Conservation (phyloP, 2,888 invertebrate species). For the Globia sparganii region DNA sequence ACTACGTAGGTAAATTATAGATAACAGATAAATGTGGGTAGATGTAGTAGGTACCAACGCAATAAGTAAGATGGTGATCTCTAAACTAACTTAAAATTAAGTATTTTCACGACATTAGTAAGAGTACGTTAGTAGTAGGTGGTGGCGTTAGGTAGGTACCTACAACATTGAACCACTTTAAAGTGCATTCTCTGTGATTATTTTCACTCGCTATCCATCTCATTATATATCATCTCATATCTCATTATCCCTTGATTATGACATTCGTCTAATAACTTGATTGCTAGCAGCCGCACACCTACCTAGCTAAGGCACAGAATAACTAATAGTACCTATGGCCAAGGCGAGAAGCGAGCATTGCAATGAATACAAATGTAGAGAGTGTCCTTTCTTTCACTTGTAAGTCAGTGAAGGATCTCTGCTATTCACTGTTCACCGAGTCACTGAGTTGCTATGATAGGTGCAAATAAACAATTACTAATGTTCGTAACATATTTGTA, state of each 20-base stretch:
- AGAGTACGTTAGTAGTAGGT: not conserved
- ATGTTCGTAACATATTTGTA: not conserved
- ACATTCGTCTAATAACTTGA: slow-evolving; percentile 17
- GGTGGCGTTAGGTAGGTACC: not conserved
- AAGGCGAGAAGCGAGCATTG: not conserved
- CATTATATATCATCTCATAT: no score
- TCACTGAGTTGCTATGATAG: not conserved
- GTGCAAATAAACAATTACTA: slow-evolving; percentile 3
- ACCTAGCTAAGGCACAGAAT: not conserved
- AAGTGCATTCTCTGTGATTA: slow-evolving; percentile 7
- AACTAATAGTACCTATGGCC: no score
- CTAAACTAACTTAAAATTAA: slow-evolving; percentile 15
- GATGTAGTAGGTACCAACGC: slow-evolving; percentile 14
- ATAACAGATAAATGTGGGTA: slow-evolving; percentile 22
- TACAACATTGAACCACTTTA: not conserved
- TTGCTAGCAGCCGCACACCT: slow-evolving; percentile 1
- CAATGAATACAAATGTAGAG: slow-evolving; percentile 30
- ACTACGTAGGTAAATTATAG: slow-evolving; percentile 30
- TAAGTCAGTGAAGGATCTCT: slow-evolving; percentile 16
- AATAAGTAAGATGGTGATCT: slow-evolving; percentile 1
- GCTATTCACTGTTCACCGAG: not conserved
- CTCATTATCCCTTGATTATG: not conserved
- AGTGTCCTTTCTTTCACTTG: slow-evolving; percentile 38
- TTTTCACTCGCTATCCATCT: slow-evolving; percentile 16
- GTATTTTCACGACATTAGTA: not conserved